These are phyloP conservation scores for Sander vitreus DNA, from an alignment of 2,113 vertebrate genomes.

Conservation along the genomic window DNA sequence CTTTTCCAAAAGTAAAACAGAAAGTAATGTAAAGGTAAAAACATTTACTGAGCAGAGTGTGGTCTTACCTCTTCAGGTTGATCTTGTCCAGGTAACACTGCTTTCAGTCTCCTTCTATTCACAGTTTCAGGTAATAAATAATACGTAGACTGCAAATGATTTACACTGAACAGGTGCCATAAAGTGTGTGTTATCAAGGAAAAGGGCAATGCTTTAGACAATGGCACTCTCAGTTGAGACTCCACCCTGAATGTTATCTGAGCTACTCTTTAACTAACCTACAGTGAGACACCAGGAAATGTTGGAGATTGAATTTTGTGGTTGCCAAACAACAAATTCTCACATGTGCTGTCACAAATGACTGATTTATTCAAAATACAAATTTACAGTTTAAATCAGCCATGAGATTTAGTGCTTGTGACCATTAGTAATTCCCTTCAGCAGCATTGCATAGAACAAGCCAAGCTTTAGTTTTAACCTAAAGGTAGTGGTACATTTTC, in stretches of 20 bases:
- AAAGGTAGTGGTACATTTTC: background rate
- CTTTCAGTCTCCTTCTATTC: slow-evolving; percentile 10
- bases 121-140: slow-evolving; percentile 32
- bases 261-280: slow-evolving; percentile 48
- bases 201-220: slow-evolving; percentile 41
- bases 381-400: slow-evolving; percentile 4
- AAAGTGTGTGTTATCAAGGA: slow-evolving; percentile 51
- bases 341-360: background rate
- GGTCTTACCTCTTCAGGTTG: slow-evolving; percentile 49
- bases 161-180: slow-evolving; percentile 53
- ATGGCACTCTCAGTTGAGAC: slow-evolving; percentile 41
- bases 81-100: slow-evolving; percentile 11
- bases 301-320: background rate
- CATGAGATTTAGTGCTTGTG: background rate
- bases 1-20: background rate
- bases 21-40: background rate
- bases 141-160: slow-evolving; percentile 4
- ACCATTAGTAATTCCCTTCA: background rate
- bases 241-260: slow-evolving; percentile 72
- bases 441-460: background rate
- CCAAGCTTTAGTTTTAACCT: background rate
- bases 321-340: background rate
- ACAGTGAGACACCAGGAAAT: slow-evolving; percentile 49
- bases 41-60: background rate
- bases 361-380: slow-evolving; percentile 30